These are phyloP conservation scores for Trachelus tabidus DNA, from an alignment of 2,888 invertebrate species.

Conservation along the genomic window DNA sequence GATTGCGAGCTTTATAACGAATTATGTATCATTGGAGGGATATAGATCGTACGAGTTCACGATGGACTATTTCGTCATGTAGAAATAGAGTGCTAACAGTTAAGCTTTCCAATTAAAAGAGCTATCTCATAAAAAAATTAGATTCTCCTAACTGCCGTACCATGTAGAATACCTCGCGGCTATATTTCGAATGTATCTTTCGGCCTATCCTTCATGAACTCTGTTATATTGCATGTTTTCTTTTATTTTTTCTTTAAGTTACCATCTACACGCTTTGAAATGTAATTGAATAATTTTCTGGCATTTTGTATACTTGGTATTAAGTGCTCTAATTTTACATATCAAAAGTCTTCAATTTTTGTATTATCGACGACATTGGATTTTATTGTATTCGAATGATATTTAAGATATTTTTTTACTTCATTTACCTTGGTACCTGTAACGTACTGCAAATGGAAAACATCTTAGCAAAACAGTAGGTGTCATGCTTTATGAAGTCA, in stretches of 20 bases:
- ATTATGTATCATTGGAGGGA: constrained; percentile 21
- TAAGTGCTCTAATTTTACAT: background rate
- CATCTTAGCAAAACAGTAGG: background rate
- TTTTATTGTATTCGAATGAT: background rate
- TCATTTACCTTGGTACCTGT: background rate
- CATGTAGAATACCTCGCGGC: constrained; percentile 14
- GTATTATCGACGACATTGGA: background rate
- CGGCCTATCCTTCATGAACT: background rate
- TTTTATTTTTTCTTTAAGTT: background rate
- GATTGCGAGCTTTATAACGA: constrained; percentile 9
- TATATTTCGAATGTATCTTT: constrained; percentile 9
- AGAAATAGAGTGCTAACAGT: background rate
- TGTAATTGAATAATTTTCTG: background rate
- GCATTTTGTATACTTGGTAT: background rate
- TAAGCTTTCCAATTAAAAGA: background rate
- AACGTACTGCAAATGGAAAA: background rate
- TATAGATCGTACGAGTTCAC: constrained; percentile 11
- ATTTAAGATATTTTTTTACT: background rate
- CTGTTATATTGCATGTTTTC: background rate
- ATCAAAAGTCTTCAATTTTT: constrained; percentile 38
- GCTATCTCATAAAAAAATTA: constrained; percentile 5
- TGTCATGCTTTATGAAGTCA: constrained; percentile 25
- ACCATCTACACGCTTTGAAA: background rate
- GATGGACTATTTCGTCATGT: background rate
- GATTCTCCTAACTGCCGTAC: constrained; percentile 7